Evolutionary conservation across 2,888 invertebrate genomes (phyloP).

Genomic region (Tetheella fluctuosa): DNA sequence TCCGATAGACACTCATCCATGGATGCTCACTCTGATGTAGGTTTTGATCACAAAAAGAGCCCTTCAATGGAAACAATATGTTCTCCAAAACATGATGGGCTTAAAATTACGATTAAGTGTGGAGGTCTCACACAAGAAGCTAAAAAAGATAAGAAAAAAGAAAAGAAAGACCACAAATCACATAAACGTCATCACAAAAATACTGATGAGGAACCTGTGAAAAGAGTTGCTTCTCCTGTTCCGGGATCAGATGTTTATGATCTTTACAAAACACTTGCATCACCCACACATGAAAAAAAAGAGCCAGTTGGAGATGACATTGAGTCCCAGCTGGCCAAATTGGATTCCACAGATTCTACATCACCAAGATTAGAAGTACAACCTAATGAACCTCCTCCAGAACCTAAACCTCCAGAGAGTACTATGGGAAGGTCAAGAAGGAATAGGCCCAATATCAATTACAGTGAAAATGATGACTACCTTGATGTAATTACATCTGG

Average conservation of each 20-base stretch:
- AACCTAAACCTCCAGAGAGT: conserved; percentile 74
- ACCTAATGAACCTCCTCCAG: conserved; percentile 66
- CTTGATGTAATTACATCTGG: conserved; percentile 75
- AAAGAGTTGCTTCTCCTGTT: conserved; percentile 77
- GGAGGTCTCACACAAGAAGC: conserved; percentile 65
- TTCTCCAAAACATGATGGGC: conserved; percentile 80
- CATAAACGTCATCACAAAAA: conserved; percentile 78
- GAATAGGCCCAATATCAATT: conserved; percentile 78
- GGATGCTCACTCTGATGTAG: conserved; percentile 75
- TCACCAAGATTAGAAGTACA: conserved; percentile 64
- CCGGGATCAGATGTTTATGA: conserved; percentile 80
- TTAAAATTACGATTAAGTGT: conserved; percentile 82
- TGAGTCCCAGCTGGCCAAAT: conserved; percentile 66
- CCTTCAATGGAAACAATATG: conserved; percentile 75
- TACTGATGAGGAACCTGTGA: conserved; percentile 65
- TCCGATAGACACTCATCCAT: conserved; percentile 80
- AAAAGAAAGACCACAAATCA: conserved; percentile 82
- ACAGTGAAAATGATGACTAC: conserved; percentile 84
- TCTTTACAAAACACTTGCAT: conserved; percentile 79
- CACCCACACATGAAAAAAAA: conserved; percentile 66
- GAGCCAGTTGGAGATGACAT: conserved; percentile 60
- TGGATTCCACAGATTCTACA: conserved; percentile 62
- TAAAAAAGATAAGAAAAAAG: conserved; percentile 77
- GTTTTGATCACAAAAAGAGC: conserved; percentile 71
- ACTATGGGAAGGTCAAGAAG: conserved; percentile 70